Percentiles rank a stretch among this genome's conserved stretches.
Conservation (phyloP, 2,113 vertebrate species). For the Vulpes ferrilata region DNA sequence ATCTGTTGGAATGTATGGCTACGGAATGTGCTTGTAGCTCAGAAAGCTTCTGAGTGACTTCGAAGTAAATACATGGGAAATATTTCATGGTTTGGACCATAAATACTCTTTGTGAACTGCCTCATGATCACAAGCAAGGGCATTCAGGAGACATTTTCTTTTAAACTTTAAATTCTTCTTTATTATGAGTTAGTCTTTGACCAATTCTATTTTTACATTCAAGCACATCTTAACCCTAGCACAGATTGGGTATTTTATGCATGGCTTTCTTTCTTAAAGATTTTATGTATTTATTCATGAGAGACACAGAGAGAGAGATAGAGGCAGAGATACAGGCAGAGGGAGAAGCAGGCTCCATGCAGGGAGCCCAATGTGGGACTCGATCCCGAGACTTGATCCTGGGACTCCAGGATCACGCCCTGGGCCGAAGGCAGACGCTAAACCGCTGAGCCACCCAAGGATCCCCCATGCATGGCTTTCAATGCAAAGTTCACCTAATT, state of each 20-base stretch:
- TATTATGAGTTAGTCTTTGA: background rate
- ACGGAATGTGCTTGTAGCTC: background rate
- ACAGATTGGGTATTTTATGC: background rate
- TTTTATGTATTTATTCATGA: no score
- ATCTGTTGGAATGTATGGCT: background rate
- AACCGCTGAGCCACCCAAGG: no score
- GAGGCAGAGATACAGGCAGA: no score
- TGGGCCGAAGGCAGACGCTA: no score
- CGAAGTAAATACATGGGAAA: conserved; percentile 27
- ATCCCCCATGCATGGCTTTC: background rate
- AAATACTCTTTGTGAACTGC: conserved; percentile 9
- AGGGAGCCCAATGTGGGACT: no score
- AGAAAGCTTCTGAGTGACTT: background rate
- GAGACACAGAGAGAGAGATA: no score
- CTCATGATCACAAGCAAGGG: conserved; percentile 14
- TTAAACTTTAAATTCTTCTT: conserved; percentile 20
- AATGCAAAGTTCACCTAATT: background rate
- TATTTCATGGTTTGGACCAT: background rate
- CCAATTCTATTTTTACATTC: background rate
- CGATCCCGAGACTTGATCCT: no score
- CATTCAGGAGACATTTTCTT: background rate
- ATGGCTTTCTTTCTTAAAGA: background rate
- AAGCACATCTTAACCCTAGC: background rate
- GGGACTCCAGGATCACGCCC: no score
- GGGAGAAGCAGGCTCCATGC: no score